Evolutionary conservation across 53 echinoderm and acorn worm genomes (phyloP), one percentile per base, ranked within the genome.

Genomic region (Paracentrotus lividus): DNA sequence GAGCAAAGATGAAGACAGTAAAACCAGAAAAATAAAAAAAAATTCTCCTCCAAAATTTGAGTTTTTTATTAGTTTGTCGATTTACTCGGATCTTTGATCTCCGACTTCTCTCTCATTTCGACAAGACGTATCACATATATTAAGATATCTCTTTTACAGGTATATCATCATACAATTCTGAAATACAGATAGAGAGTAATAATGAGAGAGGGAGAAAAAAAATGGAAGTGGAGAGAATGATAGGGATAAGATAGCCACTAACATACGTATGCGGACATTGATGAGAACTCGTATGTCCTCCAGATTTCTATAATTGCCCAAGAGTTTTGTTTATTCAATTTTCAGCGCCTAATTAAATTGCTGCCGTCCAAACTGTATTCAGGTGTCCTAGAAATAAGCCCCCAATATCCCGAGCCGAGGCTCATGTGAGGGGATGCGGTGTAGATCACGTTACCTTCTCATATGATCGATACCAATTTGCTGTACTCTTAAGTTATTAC

Each of bases 291-390:
- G 26, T 81, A 81, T 23, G 47, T 24, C 56, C 34, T 55, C 53
- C 36, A 86, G 57, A 86, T 86, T 56, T 29, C 42, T 44, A 21
- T 89, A 89, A 89, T 89, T 89, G 89, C 89, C 89, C 89, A n/a
- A 89, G 89, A 89, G 89, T 89, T 64, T 89, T 89, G 89, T 89
- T 89, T 89, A 89, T 89, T 89, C 89, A 89, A 89, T 89, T 61
- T 89, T 61, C 89, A 9, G 60, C 59, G 61, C 89, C 89, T 89
- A 89, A 89, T 89, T 61, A 89, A 64, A 89, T 89, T 44, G 44
- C 38, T 42, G 43, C 89, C 89, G 2, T 26, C 89, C 60, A 26
- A 61, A 43, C 89, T 61, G 64, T 58, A 64, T 89, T 59, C 43
- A 43, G 60, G 60, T 89, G 89, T 59, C 89, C 89, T 89, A 89